Base-by-base conservation (phyloP, 2,888 invertebrate genomes). In the Chrysodeixis includens region DNA sequence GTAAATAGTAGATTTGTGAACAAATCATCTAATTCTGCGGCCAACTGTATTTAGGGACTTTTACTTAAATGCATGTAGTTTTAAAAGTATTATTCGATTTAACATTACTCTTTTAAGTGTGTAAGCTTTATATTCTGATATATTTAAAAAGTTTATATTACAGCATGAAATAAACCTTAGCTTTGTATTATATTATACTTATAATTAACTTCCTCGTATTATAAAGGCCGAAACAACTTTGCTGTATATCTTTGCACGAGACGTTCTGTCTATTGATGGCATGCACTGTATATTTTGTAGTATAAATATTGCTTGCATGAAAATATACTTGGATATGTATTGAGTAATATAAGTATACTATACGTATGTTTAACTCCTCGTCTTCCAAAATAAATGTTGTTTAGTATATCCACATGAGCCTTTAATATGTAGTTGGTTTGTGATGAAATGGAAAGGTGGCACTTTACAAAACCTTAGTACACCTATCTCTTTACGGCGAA, bases 321-420 rank as follows among this genome's bases (percentile, higher is more conserved):
- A 92, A 92, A 92, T 91, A 88, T 90, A 87, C 79, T 71, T 80
- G 75, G 82, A 76, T 75, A 79, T 83, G 85, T 79, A 84, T 84
- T 71, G 79, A 85, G 75, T 86, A 85, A 74, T 85, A 66, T 87
- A 83, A 85, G 84, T 86, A 86, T 85, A 80, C 77, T 83, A 79
- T 89, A 80, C 78, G 85, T 90, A 89, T 89, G 76, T 86, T 83
- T 86, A 88, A 85, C 86, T 87, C 80, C 82, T 84, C 91, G 91
- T 94, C 95, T 95, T 95, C 95, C 95, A 95, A 95, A 95, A 94
- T 95, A 94, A 95, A 95, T 95, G 94, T 92, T 91, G 83, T 91
- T 88, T 88, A 91, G 87, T 90, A 87, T 90, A 88, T 90, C 84
- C 88, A 86, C 78, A 75, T 84, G 75, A 81, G 84, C 83, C 84